Conservation (phyloP, 2,888 invertebrate genomes). For the Emmelina monodactyla region DNA sequence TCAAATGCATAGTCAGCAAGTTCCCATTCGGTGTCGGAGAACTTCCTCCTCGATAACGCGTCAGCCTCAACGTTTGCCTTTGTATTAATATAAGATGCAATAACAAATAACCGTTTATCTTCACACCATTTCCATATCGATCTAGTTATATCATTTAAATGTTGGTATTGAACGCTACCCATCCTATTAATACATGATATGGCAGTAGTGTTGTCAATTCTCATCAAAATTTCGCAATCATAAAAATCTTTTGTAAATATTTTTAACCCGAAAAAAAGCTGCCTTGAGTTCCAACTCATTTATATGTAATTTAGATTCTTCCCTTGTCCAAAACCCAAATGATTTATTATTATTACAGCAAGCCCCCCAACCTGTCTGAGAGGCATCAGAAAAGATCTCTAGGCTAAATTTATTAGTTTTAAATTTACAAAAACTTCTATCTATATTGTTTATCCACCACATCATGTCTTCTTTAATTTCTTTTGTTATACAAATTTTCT, state of each 20-base stretch:
- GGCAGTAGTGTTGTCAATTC: conserved; percentile 10
- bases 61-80: conserved; percentile 7
- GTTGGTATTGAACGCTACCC: conserved; percentile 9
- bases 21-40: conserved; percentile 7
- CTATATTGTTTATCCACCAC: not conserved
- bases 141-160: conserved; percentile 7
- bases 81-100: conserved; percentile 11
- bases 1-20: not conserved
- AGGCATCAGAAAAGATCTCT: not conserved
- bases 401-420: not conserved
- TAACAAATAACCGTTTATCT: conserved; percentile 4
- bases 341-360: not conserved
- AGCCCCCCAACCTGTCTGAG: conserved; percentile 5
- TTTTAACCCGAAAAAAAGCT: conserved; percentile 9
- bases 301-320: conserved; percentile 7
- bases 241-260: conserved; percentile 2
- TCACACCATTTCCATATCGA: conserved; percentile 11
- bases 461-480: not conserved
- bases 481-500: not conserved
- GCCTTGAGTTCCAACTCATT: conserved; percentile 11
- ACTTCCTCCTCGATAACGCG: conserved; percentile 1
- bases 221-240: not conserved
- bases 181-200: conserved; percentile 13
- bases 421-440: not conserved
- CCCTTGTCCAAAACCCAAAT: conserved; percentile 2